Percentiles rank a stretch among this genome's conserved stretches.
Evolutionary conservation across 2,797 vertebrate species (phyloP).

Genomic region (Falco peregrinus): DNA sequence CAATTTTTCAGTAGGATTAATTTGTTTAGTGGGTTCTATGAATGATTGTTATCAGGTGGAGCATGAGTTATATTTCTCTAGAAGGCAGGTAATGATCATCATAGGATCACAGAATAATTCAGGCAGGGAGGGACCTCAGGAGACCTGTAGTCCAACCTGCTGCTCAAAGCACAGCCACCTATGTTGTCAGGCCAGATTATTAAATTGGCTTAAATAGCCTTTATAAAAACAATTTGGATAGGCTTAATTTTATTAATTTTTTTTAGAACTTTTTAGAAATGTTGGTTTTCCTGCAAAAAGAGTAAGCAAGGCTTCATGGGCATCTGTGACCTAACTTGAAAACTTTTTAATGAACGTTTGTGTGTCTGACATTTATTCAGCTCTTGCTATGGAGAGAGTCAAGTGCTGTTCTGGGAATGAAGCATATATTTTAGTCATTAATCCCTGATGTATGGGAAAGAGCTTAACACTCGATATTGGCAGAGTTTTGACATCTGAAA

Average conservation of each 20-base stretch:
- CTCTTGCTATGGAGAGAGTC: background rate
- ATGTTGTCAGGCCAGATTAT: background rate
- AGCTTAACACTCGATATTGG: background rate
- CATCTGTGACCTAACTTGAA: background rate
- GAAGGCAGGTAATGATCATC: background rate
- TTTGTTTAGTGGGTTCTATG: conserved; percentile 27
- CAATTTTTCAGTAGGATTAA: conserved; percentile 22
- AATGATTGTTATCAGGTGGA: background rate
- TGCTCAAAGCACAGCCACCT: background rate
- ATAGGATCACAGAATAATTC: background rate
- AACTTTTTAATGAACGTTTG: background rate
- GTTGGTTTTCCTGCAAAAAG: background rate
- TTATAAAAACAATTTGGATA: background rate
- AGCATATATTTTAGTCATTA: background rate
- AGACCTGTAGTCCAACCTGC: background rate
- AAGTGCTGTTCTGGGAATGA: background rate
- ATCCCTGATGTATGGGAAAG: background rate
- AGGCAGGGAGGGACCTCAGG: background rate
- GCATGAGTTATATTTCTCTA: conserved; percentile 7
- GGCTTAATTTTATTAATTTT: background rate
- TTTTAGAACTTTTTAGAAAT: background rate
- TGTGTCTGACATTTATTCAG: background rate
- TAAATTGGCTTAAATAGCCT: conserved; percentile 43
- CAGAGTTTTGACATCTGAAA: background rate
- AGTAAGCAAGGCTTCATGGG: background rate